Percentiles rank a stretch among this genome's conserved stretches.
Conservation (phyloP, 1,140 invertebrate species). For the Drosophila rhopaloa region DNA sequence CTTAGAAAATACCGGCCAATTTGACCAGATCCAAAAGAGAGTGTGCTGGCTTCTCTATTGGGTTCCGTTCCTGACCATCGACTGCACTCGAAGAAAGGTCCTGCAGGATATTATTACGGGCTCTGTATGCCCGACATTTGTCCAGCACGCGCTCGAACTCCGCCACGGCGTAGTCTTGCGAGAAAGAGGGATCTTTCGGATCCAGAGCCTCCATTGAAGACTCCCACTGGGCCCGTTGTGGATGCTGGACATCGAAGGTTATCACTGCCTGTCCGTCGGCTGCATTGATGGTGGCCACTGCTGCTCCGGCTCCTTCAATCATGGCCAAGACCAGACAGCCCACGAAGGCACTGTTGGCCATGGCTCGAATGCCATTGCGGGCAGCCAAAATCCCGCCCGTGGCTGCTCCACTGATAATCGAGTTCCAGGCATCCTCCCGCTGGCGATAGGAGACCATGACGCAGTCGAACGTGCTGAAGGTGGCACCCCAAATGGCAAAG, state of each 20-base stretch:
- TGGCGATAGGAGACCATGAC: constrained; percentile 57
- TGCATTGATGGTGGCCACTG: constrained; percentile 68
- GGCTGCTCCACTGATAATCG: constrained; percentile 63
- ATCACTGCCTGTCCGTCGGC: constrained; percentile 2
- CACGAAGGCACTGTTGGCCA: constrained; percentile 68
- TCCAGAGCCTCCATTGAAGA: neutral
- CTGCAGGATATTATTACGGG: neutral
- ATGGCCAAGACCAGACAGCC: constrained; percentile 65
- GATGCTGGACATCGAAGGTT: neutral
- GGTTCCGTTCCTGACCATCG: neutral
- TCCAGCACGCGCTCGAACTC: constrained; percentile 53
- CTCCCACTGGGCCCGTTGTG: constrained; percentile 54
- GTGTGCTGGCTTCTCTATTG: constrained; percentile 3
- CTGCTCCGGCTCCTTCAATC: constrained; percentile 64
- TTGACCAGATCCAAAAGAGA: constrained; percentile 59
- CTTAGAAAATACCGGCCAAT: constrained; percentile 48
- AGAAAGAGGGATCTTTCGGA: neutral
- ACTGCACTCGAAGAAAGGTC: neutral
- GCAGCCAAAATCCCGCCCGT: constrained; percentile 66
- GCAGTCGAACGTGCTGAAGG: constrained; percentile 71
- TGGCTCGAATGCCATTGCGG: constrained; percentile 64
- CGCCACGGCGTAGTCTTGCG: neutral
- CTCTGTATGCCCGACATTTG: constrained; percentile 37
- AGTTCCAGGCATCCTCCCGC: constrained; percentile 68
- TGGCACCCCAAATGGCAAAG: constrained; percentile 70